Base-by-base conservation (phyloP, 1,140 invertebrate species). In the Bombyx mandarina region DNA sequence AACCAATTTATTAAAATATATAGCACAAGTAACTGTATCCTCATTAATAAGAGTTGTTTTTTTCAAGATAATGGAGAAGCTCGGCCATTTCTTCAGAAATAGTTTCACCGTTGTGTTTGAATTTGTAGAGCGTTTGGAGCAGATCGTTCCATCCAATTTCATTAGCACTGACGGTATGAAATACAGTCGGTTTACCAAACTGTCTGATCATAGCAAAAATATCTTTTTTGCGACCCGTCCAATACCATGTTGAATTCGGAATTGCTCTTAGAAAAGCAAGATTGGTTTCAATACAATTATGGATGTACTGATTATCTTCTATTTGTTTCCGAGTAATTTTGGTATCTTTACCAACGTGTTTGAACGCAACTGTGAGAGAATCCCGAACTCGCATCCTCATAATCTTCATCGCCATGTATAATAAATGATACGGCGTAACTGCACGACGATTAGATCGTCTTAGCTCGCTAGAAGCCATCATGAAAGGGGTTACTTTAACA, bases 21-120 rank as follows among this genome's bases (percentile, higher is more conserved):
- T 78, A 53, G 71, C 76, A 65, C 85, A 88, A 8, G 79, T 88
- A 43, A 87, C 78, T 3, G 86, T 72, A 71, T 88, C 85, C 57
- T 77, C 68, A 59, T 83, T 79, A 0, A 87, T 51, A n/a, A 86
- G 57, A 52, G 56, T 63, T 47, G 50, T 35, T 56, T 66, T 78
- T 82, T 50, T 69, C 52, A 7, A 71, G 58, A 61, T 51, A 75
- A 57, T 66, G 8, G 22, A 86, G 52, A 51, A 57, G 8, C 48
- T 51, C 49, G 18, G 54, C 46, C 35, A 56, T 46, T 57, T 63
- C 67, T 53, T 67, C 55, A 12, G 65, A 52, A 52, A 79, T 66
- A 49, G 59, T 58, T n/a, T 54, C 58, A 50, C 67, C 66, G 47
- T 87, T 62, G 56, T 87, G 60, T 58, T 72, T 67, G 43, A 84